Evolutionary conservation across 2,797 vertebrate species (phyloP).

Genomic region (Sebastes elongatus): DNA sequence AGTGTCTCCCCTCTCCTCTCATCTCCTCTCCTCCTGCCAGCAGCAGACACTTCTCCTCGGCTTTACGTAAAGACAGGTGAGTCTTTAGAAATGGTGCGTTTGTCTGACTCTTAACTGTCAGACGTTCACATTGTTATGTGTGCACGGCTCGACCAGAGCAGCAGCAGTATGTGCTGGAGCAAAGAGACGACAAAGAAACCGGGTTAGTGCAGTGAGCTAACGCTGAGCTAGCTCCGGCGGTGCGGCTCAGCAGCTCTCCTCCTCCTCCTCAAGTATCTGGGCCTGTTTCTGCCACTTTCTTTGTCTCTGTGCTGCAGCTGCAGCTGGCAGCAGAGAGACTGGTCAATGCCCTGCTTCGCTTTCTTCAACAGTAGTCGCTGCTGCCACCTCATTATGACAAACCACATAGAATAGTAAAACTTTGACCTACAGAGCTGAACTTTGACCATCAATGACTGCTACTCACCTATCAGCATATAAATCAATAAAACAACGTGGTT

Average conservation of each 20-base stretch:
- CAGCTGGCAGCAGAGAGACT: neutral
- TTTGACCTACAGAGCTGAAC: neutral
- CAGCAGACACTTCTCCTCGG: neutral
- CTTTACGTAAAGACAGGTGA: conserved; percentile 50
- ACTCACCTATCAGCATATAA: neutral
- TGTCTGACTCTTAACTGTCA: fast-evolving
- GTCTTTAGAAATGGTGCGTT: neutral
- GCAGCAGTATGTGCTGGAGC: fast-evolving
- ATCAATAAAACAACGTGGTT: neutral
- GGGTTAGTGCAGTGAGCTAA: conserved; percentile 44
- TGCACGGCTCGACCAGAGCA: fast-evolving
- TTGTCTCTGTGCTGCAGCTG: conserved; percentile 38
- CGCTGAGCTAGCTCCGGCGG: conserved; percentile 26
- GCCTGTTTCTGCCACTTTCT: conserved; percentile 45
- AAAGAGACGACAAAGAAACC: conserved; percentile 1
- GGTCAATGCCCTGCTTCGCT: neutral
- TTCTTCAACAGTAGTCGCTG: neutral
- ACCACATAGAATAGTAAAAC: neutral
- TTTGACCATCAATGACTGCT: neutral
- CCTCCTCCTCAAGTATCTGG: conserved; percentile 24
- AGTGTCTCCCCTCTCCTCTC: neutral
- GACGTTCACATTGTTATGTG: fast-evolving
- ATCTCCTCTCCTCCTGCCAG: neutral
- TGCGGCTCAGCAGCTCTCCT: conserved; percentile 23
- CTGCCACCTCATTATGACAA: neutral